Evolutionary conservation across 2,113 vertebrate genomes (phyloP), one percentile per base, ranked within the genome.

Genomic region (Poeciliopsis retropinna): DNA sequence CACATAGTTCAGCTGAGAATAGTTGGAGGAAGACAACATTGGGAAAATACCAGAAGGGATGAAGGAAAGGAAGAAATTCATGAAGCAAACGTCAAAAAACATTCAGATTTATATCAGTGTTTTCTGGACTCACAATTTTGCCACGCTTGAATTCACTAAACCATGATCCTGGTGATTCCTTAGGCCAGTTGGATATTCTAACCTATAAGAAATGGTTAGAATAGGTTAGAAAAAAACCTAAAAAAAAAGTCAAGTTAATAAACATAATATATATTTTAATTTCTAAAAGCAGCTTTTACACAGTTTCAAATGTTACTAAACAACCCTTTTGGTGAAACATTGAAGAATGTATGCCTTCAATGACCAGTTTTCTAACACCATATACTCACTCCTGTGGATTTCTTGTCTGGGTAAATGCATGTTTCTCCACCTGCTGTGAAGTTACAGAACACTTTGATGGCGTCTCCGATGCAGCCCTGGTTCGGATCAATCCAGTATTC

Each of bases 401-500:
- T 99, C 91, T 96, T 98, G 91, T 99, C 98, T 70, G 97, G 97
- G 89, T 95, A 96, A 94, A 99, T 96, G 91, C 98, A 99, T 8
- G 97, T 98, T 90, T 99, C 97, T 62, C 97, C 98, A 63, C 96
- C 96, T 76, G 96, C 95, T 72, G 98, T 99, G 92, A 99, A 99
- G 90, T 99, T 99, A 89, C 98, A 99, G 87, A 96, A 96, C 64
- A 99, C 97, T 94, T 97, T 97, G 93, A 99, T 97, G 71, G 97
- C 92, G 73, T 99, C 97, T 91, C 97, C 96, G 15, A 95, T 94
- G 86, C 98, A 99, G 64, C 98, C 98, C 91, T 98, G 97, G 94
- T 99, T 99, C 62, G 98, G 98, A 94, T 99, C 98, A 85, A 99
- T 97, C 97, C 97, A 99, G 81, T 98, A 99, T 93, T 98, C 95